These are phyloP conservation scores for Sminthurinus aureus DNA, from an alignment of 2,888 invertebrate genomes.

Conservation along the genomic window DNA sequence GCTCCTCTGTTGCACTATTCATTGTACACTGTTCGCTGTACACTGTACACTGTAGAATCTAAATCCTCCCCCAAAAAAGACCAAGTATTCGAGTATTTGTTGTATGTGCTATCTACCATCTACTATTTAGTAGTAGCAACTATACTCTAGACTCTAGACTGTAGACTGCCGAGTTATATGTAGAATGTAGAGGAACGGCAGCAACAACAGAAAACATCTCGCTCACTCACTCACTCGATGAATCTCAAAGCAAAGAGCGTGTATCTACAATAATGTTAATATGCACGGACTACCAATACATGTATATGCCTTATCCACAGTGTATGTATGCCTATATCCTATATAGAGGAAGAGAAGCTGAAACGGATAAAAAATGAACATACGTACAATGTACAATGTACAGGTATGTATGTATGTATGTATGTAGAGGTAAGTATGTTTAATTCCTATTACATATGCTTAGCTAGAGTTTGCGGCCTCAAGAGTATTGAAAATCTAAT, in stretches of 20 bases:
- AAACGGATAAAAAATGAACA: not conserved
- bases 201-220: not conserved
- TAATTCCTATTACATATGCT: not conserved
- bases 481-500: not conserved
- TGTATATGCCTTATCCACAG: too few species aligned
- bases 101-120: too few species aligned
- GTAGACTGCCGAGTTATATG: not conserved
- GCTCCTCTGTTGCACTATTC: too few species aligned
- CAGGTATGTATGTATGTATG: not conserved
- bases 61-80: constrained; percentile 38
- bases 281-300: too few species aligned
- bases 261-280: not conserved
- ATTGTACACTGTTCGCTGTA: too few species aligned
- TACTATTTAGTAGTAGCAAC: not conserved
- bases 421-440: constrained; percentile 3
- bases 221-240: not conserved
- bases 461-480: constrained; percentile 14
- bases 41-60: constrained; percentile 9
- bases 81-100: not conserved
- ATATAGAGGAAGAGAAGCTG: not conserved
- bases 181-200: not conserved
- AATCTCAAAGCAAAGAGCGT: not conserved
- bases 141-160: not conserved
- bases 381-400: not conserved
- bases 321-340: not conserved